phyloP scores from a whole-genome alignment of 2,113 vertebrate genomes.

The Nesospiza acunhae region DNA sequence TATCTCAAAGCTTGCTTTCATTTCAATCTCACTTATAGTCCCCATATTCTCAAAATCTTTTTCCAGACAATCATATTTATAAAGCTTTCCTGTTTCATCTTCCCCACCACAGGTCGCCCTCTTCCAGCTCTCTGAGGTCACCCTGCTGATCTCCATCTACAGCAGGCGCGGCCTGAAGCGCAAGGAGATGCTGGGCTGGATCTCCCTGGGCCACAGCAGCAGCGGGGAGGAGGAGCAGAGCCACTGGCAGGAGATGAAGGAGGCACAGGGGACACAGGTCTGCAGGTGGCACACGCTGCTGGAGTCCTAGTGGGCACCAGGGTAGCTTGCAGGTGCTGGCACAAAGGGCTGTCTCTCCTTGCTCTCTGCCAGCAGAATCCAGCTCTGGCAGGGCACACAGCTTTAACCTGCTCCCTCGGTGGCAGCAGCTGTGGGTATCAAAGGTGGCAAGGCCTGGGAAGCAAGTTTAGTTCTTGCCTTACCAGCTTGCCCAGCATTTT shows the following conservation, averaged over 20 bases:
- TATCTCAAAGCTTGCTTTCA: no score
- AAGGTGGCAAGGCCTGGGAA: not conserved
- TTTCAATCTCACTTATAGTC: no score
- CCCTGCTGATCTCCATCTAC: conserved; percentile 90
- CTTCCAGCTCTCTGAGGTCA: conserved; percentile 96
- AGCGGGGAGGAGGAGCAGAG: conserved; percentile 91
- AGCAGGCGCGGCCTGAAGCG: conserved; percentile 92
- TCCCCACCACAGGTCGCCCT: conserved; percentile 77
- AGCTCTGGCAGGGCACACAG: not conserved
- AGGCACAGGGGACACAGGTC: conserved; percentile 83
- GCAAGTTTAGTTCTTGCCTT: not conserved
- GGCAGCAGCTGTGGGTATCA: not conserved
- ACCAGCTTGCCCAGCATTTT: not conserved
- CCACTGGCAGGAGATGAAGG: conserved; percentile 96
- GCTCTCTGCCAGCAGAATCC: not conserved
- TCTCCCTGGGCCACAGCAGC: conserved; percentile 91
- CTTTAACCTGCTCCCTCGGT: not conserved
- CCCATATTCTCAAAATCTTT: no score
- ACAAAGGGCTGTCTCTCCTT: not conserved
- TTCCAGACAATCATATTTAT: no score
- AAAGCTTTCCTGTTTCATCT: no score
- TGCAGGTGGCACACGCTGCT: conserved; percentile 92
- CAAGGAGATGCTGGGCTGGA: conserved; percentile 97
- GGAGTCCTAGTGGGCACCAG: conserved; percentile 79
- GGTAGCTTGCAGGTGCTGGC: not conserved